These are phyloP conservation scores for Echinarachnius parma DNA, from an alignment of 53 echinoderm and acorn worm genomes.

Conservation along the genomic window DNA sequence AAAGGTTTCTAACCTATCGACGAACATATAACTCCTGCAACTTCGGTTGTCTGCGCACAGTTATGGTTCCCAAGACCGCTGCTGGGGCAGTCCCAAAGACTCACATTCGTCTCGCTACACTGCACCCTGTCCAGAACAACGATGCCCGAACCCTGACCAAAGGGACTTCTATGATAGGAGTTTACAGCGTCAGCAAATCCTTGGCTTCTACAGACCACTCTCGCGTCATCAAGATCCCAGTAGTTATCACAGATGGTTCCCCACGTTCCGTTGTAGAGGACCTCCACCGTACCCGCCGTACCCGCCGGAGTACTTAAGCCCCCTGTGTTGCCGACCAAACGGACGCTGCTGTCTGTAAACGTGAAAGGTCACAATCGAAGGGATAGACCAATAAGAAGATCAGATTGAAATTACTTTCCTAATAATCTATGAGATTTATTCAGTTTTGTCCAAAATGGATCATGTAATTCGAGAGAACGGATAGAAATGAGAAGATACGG, in stretches of 20 bases:
- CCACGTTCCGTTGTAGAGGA: constrained; percentile 1
- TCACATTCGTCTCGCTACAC: not conserved
- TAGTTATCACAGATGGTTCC: not conserved
- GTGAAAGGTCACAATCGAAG: too few relatives aligned
- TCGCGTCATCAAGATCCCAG: not conserved
- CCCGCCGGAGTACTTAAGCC: too few relatives aligned
- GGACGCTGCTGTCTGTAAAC: too few relatives aligned
- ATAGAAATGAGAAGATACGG: too few relatives aligned
- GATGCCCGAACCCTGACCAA: not conserved
- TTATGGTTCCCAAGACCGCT: not conserved
- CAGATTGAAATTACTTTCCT: too few relatives aligned
- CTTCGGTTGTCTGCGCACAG: not conserved
- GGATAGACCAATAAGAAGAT: too few relatives aligned
- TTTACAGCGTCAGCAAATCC: not conserved
- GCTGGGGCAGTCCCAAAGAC: not conserved
- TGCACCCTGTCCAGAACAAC: not conserved
- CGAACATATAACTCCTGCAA: not conserved
- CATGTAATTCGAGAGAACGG: too few relatives aligned
- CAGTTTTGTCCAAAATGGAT: too few relatives aligned
- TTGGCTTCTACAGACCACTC: constrained; percentile 3
- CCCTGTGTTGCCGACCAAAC: too few relatives aligned
- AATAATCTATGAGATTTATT: too few relatives aligned
- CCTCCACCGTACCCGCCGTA: not conserved
- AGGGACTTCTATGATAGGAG: not conserved
- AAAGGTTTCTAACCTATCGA: not conserved